phyloP scores from a whole-genome alignment of 1,140 invertebrate species.

The Drosophila cardini region DNA sequence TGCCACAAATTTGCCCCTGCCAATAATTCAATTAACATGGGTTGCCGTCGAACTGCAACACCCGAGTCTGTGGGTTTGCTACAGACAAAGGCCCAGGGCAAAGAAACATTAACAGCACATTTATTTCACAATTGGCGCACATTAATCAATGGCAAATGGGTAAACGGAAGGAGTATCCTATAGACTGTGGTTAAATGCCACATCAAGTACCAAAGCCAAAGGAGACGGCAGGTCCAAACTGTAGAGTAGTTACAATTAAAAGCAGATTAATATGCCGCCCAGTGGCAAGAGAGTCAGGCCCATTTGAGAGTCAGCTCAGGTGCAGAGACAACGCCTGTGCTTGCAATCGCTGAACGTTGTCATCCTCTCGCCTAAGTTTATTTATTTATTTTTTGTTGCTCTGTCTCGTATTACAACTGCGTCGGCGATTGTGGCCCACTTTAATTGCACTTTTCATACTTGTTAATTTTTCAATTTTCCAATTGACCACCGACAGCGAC shows the following conservation, averaged over 20 bases:
- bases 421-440: constrained; percentile 59
- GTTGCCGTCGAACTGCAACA: constrained; percentile 31
- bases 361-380: constrained; percentile 55
- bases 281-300: constrained; percentile 11
- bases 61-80: constrained; percentile 17
- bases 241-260: constrained; percentile 69
- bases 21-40: constrained; percentile 79
- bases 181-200: constrained; percentile 43
- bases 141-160: constrained; percentile 71
- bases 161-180: constrained; percentile 24
- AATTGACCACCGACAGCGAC: constrained; percentile 64
- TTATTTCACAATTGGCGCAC: constrained; percentile 79
- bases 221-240: constrained; percentile 27
- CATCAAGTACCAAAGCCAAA: constrained; percentile 69
- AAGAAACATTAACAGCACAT: constrained; percentile 62
- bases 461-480: constrained; percentile 83
- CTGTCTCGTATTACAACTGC: constrained; percentile 58
- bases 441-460: constrained; percentile 83
- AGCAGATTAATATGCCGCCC: constrained; percentile 78
- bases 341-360: constrained; percentile 48
- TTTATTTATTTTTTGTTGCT: not conserved
- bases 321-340: constrained; percentile 58
- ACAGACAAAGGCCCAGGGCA: constrained; percentile 23
- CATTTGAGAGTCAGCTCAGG: constrained; percentile 48
- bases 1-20: constrained; percentile 76